Evolutionary conservation across 2,797 vertebrate genomes (phyloP).

Genomic region (Sylvilagus floridanus): DNA sequence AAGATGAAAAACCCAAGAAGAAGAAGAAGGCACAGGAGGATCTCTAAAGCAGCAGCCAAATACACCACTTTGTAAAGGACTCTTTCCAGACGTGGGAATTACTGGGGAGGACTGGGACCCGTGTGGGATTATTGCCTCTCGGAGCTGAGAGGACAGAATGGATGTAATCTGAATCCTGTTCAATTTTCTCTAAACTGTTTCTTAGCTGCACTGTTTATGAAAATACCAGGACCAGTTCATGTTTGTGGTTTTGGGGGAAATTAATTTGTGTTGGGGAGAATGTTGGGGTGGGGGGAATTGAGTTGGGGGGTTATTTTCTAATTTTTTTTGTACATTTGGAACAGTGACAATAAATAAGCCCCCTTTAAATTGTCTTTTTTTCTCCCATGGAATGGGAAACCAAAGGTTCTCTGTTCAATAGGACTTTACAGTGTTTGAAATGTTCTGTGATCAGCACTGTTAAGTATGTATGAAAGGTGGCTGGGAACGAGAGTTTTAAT

Average conservation of each 20-base stretch:
- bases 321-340: conserved; percentile 94
- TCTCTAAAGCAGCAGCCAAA: conserved; percentile 90
- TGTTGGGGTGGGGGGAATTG: conserved; percentile 67
- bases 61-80: conserved; percentile 73
- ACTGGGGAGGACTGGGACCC: conserved; percentile 79
- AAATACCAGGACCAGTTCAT: conserved; percentile 88
- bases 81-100: conserved; percentile 81
- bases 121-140: conserved; percentile 71
- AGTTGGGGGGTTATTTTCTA: conserved; percentile 89
- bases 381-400: not conserved
- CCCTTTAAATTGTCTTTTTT: conserved; percentile 85
- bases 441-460: not conserved
- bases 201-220: conserved; percentile 90
- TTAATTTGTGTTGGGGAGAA: conserved; percentile 81
- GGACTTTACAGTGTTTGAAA: not conserved
- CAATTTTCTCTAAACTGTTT: conserved; percentile 86
- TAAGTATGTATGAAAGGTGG: conserved; percentile 30
- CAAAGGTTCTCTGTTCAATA: conserved; percentile 34
- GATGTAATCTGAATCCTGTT: conserved; percentile 86
- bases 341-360: conserved; percentile 90
- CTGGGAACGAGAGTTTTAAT: conserved; percentile 20
- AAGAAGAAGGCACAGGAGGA: conserved; percentile 94
- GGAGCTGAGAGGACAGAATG: conserved; percentile 81
- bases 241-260: conserved; percentile 84
- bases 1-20: conserved; percentile 92